phyloP scores from a whole-genome alignment of 2,113 vertebrate species.

The Brachypodius melanocephalos region DNA sequence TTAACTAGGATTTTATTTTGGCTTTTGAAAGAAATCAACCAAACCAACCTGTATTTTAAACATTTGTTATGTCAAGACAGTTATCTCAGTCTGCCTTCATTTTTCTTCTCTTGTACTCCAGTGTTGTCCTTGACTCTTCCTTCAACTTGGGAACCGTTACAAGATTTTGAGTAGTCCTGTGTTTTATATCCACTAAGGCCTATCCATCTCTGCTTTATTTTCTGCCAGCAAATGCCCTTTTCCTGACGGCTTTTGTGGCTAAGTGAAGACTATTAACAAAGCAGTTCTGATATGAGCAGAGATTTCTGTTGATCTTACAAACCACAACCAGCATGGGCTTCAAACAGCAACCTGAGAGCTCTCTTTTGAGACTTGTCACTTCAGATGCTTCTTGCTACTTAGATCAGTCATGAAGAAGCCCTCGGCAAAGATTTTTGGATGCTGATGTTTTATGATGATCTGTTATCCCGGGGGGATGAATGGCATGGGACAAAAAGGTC shows the following conservation, averaged over 20 bases:
- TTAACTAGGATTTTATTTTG: background rate
- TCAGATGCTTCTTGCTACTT: background rate
- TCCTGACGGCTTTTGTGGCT: background rate
- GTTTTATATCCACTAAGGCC: background rate
- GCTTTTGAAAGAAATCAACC: background rate
- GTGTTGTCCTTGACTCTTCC: background rate
- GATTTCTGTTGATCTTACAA: background rate
- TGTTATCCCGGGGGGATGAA: accelerated
- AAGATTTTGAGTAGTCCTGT: background rate
- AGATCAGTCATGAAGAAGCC: background rate
- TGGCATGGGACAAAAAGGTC: background rate
- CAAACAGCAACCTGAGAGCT: background rate
- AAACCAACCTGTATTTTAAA: background rate
- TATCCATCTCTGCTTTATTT: background rate
- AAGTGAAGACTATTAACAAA: background rate
- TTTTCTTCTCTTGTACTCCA: background rate
- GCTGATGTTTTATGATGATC: background rate
- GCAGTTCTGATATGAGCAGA: background rate
- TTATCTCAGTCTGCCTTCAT: background rate
- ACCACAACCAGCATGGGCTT: background rate
- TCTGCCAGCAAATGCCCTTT: background rate
- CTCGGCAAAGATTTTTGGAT: background rate
- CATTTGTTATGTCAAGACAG: background rate
- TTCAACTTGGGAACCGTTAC: background rate
- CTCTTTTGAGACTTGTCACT: background rate